Percentiles rank a stretch among this genome's conserved stretches.
Evolutionary conservation across 2,888 invertebrate species (phyloP).

Genomic region (Eristalinus aeneus): DNA sequence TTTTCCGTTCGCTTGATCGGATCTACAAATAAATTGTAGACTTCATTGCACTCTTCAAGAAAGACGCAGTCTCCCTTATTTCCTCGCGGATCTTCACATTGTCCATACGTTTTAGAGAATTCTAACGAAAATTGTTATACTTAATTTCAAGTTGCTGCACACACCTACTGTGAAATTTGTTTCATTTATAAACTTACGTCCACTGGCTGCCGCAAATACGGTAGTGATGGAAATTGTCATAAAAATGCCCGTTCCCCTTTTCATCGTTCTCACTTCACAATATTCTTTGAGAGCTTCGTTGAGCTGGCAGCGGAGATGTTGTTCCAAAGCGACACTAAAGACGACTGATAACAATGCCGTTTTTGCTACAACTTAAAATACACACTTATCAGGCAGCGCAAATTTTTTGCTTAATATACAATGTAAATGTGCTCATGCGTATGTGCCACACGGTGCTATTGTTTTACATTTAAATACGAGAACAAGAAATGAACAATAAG

Average conservation of each 20-base stretch:
- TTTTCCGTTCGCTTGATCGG: background rate
- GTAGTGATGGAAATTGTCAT: background rate
- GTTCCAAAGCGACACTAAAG: too few species aligned
- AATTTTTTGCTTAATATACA: too few species aligned
- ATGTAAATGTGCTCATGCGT: too few species aligned
- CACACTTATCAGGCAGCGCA: too few species aligned
- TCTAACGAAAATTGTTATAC: background rate
- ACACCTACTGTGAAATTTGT: background rate
- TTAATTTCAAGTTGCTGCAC: too few species aligned
- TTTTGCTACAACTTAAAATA: too few species aligned
- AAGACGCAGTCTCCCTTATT: background rate
- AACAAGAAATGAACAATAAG: too few species aligned
- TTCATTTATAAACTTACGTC: background rate
- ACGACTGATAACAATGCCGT: too few species aligned
- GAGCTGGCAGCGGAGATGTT: too few species aligned
- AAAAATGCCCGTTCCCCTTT: background rate
- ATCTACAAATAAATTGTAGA: background rate
- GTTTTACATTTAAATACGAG: too few species aligned
- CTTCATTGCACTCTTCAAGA: background rate
- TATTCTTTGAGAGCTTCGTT: background rate
- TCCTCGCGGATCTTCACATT: background rate
- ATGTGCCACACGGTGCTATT: too few species aligned
- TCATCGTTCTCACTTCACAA: background rate
- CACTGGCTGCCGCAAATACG: background rate
- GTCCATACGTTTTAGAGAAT: background rate